Base-by-base conservation (phyloP, 2,797 vertebrate species). In the Toxotes lorentzi region DNA sequence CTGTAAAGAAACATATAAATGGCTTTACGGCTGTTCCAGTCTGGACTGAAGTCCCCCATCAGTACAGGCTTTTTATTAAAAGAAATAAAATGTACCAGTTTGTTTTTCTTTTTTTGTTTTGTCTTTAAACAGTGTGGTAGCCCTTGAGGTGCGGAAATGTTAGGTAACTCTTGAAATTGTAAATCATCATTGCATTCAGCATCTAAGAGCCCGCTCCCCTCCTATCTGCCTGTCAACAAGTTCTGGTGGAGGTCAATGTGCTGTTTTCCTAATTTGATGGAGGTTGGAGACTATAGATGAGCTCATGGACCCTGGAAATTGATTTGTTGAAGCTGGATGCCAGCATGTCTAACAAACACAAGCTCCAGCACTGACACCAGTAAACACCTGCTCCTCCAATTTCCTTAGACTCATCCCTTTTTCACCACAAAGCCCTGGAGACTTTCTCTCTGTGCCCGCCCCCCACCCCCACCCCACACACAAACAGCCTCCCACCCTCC, bases 301-400 rank as follows among this genome's bases (percentile, higher is more conserved):
- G 78, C 79, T 91, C 88, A 89, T 75, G n/a, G 59, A 81, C 85
- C 56, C 85, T 16, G 48, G 78, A 79, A 86, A 63, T 58, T 50
- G 65, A 86, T 90, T 78, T 71, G 74, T 81, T 86, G 41, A 57
- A 87, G 64, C 54, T 82, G 61, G 62, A 82, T 77, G 73, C 83
- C 77, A 71, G 50, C 23, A 72, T 2, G 23, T 83, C 64, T 65
- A 66, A 79, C 45, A 3, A 77, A 79, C 76, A 79, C 66, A 40
- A 69, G 69, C 80, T 73, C 54, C 24, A 56, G 16, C 69, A 57
- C 51, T 59, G 65, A 88, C 80, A 87, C 61, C 32, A 58, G 81
- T 70, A 83, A 87, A 92, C 89, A 93, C 86, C 87, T 90, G 89
- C 78, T 81, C 74, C 64, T 81, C 76, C 56, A 63, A 32, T 81